These are phyloP conservation scores for Meandrina meandrites DNA, from an alignment of 92 coral and sea anemone genomes.

Conservation along the genomic window DNA sequence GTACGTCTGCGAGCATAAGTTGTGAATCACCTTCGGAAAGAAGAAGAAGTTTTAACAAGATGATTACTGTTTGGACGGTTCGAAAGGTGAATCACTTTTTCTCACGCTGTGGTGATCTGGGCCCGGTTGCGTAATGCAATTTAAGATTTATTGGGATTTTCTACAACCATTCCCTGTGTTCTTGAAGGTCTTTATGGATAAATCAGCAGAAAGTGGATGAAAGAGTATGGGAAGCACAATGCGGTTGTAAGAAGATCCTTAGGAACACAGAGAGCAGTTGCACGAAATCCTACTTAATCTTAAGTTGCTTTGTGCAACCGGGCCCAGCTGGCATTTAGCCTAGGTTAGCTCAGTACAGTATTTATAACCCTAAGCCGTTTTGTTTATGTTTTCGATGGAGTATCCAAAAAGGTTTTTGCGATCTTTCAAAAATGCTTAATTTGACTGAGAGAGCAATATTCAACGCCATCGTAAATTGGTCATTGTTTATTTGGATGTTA, in stretches of 20 bases:
- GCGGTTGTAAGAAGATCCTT: too few relatives aligned
- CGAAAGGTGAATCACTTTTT: constrained; percentile 15
- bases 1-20: not conserved
- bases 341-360: not conserved
- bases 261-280: too few relatives aligned
- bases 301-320: too few relatives aligned
- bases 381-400: not conserved
- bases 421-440: not conserved
- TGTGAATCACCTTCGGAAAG: not conserved
- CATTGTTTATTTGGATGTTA: not conserved
- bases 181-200: too few relatives aligned
- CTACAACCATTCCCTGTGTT: too few relatives aligned
- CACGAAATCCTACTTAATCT: too few relatives aligned
- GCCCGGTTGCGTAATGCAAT: too few relatives aligned
- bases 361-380: not conserved
- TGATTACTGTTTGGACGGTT: constrained; percentile 13
- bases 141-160: too few relatives aligned
- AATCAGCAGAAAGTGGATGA: too few relatives aligned
- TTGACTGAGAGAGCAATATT: not conserved
- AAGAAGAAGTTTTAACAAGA: not conserved
- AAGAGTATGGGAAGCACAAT: too few relatives aligned
- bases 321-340: not conserved
- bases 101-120: not conserved
- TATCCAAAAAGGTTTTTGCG: not conserved
- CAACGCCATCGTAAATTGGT: not conserved